Conservation (phyloP, 1,140 invertebrate species). For the Lepidurus packardi region DNA sequence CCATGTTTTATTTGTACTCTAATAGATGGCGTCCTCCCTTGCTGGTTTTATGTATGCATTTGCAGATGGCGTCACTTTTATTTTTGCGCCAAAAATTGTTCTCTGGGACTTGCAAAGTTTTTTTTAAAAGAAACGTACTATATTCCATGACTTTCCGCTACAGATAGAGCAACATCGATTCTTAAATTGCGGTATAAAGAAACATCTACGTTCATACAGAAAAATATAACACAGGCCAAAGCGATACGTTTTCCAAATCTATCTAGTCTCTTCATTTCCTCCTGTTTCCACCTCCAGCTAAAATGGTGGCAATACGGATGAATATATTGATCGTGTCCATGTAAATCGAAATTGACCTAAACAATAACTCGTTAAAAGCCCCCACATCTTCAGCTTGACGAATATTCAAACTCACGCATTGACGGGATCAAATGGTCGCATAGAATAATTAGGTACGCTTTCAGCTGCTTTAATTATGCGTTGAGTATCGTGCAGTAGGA, state of each 20-base stretch:
- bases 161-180: not conserved
- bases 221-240: not conserved
- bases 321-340: constrained; percentile 97
- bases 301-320: constrained; percentile 81
- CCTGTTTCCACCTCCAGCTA: constrained; percentile 62
- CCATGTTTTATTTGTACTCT: not conserved
- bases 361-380: constrained; percentile 44
- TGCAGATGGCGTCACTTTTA: too few species aligned
- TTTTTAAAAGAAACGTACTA: not conserved
- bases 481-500: constrained; percentile 94
- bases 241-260: not conserved
- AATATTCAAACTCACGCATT: constrained; percentile 73
- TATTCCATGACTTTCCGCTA: not conserved
- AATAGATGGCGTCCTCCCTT: not conserved
- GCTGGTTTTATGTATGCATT: too few species aligned
- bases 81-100: too few species aligned
- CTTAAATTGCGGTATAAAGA: not conserved
- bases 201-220: not conserved
- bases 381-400: constrained; percentile 35
- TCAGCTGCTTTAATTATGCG: constrained; percentile 82
- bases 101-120: not conserved
- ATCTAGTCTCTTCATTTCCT: constrained; percentile 30
- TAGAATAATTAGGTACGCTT: constrained; percentile 61
- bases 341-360: constrained; percentile 85
- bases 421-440: constrained; percentile 81